Evolutionary conservation across 2,113 vertebrate genomes (phyloP).

Genomic region (Paradoxurus hermaphroditus): DNA sequence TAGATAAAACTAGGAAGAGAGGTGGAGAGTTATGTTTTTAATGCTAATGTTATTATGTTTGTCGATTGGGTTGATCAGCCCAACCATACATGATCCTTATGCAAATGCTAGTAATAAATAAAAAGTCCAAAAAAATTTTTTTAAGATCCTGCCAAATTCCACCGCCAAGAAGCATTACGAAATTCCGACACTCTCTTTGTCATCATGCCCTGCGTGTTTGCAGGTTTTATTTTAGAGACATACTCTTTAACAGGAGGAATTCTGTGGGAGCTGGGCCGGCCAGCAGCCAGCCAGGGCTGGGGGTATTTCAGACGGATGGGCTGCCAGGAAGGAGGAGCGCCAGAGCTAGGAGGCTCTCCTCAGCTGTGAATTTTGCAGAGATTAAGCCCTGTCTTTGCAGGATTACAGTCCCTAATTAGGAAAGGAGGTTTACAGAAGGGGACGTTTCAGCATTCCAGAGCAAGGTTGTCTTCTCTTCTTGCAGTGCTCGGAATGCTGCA

Average conservation of each 20-base stretch:
- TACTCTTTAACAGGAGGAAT: neutral
- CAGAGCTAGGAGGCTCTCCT: slow-evolving; percentile 1
- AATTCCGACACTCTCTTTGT: neutral
- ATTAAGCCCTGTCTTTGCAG: slow-evolving; percentile 52
- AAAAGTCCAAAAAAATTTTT: neutral
- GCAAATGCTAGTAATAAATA: neutral
- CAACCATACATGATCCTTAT: neutral
- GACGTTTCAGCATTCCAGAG: slow-evolving; percentile 61
- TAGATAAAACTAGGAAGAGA: neutral
- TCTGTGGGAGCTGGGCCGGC: neutral
- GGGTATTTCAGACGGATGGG: neutral
- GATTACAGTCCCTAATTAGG: slow-evolving; percentile 75
- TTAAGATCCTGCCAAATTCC: neutral
- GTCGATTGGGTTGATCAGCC: neutral
- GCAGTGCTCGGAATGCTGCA: neutral
- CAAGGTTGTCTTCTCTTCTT: slow-evolving; percentile 11
- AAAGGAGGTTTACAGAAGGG: slow-evolving; percentile 46
- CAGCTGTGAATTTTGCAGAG: neutral
- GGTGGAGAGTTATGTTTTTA: neutral
- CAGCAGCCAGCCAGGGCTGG: neutral
- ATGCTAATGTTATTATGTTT: neutral
- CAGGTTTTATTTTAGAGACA: neutral
- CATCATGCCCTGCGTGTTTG: neutral
- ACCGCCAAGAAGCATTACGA: neutral
- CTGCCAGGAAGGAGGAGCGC: slow-evolving; percentile 23